A percentile compares a stretch with the other conserved stretches of the same genome.
phyloP scores from a whole-genome alignment of 2,888 invertebrate genomes.

The Cheilosia impressa region DNA sequence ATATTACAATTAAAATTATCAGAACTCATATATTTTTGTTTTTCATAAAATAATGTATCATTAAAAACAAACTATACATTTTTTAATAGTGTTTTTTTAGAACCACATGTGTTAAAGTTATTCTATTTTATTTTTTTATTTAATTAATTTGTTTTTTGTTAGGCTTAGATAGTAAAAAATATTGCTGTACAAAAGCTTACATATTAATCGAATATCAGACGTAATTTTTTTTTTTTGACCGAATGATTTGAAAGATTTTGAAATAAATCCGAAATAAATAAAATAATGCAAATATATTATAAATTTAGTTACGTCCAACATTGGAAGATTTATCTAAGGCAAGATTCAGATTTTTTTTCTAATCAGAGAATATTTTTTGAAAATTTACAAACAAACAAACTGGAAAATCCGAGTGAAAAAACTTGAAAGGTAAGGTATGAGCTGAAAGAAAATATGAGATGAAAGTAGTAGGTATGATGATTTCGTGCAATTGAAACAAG shows the following conservation, averaged over 20 bases:
- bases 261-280: slow-evolving; percentile 46
- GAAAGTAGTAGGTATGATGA: slow-evolving; percentile 20
- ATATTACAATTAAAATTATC: slow-evolving; percentile 70
- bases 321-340: slow-evolving; percentile 66
- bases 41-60: slow-evolving; percentile 26
- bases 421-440: slow-evolving; percentile 33
- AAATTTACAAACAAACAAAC: slow-evolving; percentile 54
- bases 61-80: slow-evolving; percentile 57
- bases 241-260: slow-evolving; percentile 29
- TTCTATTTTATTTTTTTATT: slow-evolving; percentile 50
- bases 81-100: slow-evolving; percentile 58
- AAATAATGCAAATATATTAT: slow-evolving; percentile 30
- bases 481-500: slow-evolving; percentile 9
- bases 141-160: slow-evolving; percentile 52
- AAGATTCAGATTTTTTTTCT: slow-evolving; percentile 52
- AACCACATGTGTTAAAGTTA: slow-evolving; percentile 57
- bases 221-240: slow-evolving; percentile 38
- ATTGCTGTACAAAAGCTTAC: slow-evolving; percentile 73
- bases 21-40: slow-evolving; percentile 50
- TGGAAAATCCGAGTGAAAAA: background rate
- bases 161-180: slow-evolving; percentile 69
- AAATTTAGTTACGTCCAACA: slow-evolving; percentile 53
- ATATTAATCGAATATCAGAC: slow-evolving; percentile 55
- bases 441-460: slow-evolving; percentile 53
- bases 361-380: slow-evolving; percentile 8